Conservation (phyloP, 2,888 invertebrate species). For the Lampropteryx suffumata region DNA sequence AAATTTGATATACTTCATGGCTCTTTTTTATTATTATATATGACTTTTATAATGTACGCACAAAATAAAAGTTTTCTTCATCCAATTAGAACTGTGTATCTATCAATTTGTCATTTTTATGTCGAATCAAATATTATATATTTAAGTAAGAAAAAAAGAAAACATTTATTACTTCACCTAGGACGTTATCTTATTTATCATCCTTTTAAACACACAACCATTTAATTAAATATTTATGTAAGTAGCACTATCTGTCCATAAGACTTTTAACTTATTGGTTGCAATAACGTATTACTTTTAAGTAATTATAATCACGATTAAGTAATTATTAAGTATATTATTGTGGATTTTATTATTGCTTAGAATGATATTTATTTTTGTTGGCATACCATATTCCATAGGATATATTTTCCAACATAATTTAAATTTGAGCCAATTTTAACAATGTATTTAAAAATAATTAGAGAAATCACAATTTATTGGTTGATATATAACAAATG, state of each 20-base stretch:
- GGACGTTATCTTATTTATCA: too few species aligned
- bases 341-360: conserved; percentile 67
- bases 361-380: conserved; percentile 72
- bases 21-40: too few species aligned
- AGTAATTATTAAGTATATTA: conserved; percentile 42
- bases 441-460: conserved; percentile 16
- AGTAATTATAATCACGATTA: conserved; percentile 38
- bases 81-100: too few species aligned
- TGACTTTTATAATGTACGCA: too few species aligned
- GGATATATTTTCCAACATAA: conserved; percentile 57
- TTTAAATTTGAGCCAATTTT: conserved; percentile 59
- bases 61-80: too few species aligned
- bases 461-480: not conserved
- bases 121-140: too few species aligned
- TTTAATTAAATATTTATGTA: conserved; percentile 13
- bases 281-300: conserved; percentile 37
- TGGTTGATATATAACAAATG: not conserved
- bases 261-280: conserved; percentile 26
- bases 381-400: conserved; percentile 62
- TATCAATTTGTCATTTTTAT: too few species aligned
- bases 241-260: conserved; percentile 46
- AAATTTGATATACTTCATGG: too few species aligned
- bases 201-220: conserved; percentile 17
- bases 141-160: too few species aligned
- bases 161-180: too few species aligned